Conservation (phyloP, 1,140 invertebrate species). For the Zaprionus tsacasi region DNA sequence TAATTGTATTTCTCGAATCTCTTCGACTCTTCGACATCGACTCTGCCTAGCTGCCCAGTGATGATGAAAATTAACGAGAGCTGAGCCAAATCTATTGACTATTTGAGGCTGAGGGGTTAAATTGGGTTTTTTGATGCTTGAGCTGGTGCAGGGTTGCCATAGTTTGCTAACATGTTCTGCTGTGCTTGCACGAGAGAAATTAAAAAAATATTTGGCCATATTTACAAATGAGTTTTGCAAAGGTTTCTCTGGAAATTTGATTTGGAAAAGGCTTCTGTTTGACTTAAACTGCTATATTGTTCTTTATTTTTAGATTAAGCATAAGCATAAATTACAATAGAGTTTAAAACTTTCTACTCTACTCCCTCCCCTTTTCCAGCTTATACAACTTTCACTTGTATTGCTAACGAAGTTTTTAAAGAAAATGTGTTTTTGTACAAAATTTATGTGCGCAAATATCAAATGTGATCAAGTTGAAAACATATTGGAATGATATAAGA, state of each 20-base stretch:
- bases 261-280: too few species aligned
- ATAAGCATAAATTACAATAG: too few species aligned
- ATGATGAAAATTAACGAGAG: slow-evolving; percentile 54
- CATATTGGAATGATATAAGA: slow-evolving; percentile 70
- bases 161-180: not conserved
- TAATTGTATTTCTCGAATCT: slow-evolving; percentile 70
- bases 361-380: not conserved
- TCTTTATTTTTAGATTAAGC: too few species aligned
- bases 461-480: slow-evolving; percentile 55
- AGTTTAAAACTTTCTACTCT: too few species aligned
- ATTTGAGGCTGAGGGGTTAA: slow-evolving; percentile 20
- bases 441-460: slow-evolving; percentile 45
- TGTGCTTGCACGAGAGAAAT: too few species aligned
- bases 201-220: too few species aligned
- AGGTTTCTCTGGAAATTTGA: too few species aligned
- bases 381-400: not conserved
- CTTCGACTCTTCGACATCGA: not conserved
- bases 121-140: slow-evolving; percentile 26
- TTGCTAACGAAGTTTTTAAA: not conserved
- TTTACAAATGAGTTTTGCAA: not conserved
- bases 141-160: not conserved
- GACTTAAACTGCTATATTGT: too few species aligned
- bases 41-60: slow-evolving; percentile 55
- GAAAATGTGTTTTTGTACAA: slow-evolving; percentile 31
- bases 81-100: slow-evolving; percentile 4